These are phyloP conservation scores for Philaenus spumarius DNA, from an alignment of 1,140 invertebrate genomes.

Conservation along the genomic window DNA sequence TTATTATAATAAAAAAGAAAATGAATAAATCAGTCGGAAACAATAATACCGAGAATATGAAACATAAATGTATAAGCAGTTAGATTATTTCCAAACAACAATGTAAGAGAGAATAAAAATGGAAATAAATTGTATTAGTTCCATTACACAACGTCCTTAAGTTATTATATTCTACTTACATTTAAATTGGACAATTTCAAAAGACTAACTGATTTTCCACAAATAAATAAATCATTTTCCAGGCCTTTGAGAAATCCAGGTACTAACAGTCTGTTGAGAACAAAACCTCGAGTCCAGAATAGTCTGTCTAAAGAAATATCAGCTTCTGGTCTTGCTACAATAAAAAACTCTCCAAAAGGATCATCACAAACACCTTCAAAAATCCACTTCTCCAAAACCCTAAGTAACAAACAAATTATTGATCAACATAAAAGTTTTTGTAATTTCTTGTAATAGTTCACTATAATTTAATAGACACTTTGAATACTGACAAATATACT, in stretches of 20 bases:
- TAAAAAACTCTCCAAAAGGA: conserved; percentile 53
- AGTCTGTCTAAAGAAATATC: not conserved
- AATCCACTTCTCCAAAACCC: conserved; percentile 54
- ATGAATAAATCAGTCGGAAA: too few relatives aligned
- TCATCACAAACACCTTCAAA: conserved; percentile 54
- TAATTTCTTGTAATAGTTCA: not conserved
- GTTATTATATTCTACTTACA: conserved; percentile 41
- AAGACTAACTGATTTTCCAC: conserved; percentile 51
- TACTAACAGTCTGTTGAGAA: conserved; percentile 41
- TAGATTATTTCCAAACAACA: too few relatives aligned
- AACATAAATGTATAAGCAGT: too few relatives aligned
- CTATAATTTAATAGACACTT: not conserved
- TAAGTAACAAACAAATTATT: conserved; percentile 36
- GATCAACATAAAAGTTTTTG: not conserved
- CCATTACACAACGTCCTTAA: too few relatives aligned
- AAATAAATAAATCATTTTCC: conserved; percentile 49
- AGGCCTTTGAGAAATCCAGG: conserved; percentile 48
- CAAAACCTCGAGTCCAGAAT: not conserved
- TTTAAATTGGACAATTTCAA: conserved; percentile 52
- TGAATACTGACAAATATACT: not conserved
- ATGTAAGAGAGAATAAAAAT: too few relatives aligned
- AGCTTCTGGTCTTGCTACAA: conserved; percentile 35
- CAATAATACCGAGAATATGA: too few relatives aligned
- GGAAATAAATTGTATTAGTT: too few relatives aligned
- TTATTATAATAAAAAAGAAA: too few relatives aligned